phyloP scores from a whole-genome alignment of 1,140 invertebrate species.

The Mycetomoellerius zeteki region DNA sequence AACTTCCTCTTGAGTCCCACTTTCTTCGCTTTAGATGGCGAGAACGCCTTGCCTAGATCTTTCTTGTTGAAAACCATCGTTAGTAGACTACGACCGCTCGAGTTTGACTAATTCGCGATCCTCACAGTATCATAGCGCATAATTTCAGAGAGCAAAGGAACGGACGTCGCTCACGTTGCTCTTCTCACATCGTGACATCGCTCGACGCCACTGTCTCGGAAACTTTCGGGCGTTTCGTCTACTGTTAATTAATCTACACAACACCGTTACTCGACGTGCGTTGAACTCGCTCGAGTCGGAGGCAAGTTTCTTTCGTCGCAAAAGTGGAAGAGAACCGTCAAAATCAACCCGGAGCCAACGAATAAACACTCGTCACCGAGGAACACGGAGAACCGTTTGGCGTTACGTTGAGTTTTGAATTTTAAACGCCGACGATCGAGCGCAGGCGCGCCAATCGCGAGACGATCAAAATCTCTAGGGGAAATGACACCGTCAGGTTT shows the following conservation, averaged over 20 bases:
- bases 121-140: not conserved
- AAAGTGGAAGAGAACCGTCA: not conserved
- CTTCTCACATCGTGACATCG: not conserved
- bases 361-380: not conserved
- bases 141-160: not conserved
- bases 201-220: not conserved
- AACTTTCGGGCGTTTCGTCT: not conserved
- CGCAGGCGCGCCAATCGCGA: not conserved
- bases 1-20: slow-evolving; percentile 62
- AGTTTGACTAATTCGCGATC: not conserved
- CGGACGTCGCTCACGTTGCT: not conserved
- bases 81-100: not conserved
- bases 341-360: not conserved
- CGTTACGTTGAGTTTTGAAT: slow-evolving; percentile 29
- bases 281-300: not conserved
- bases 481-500: too few species aligned
- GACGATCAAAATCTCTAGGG: not conserved
- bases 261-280: not conserved
- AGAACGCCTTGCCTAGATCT: slow-evolving; percentile 79
- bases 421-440: slow-evolving; percentile 15
- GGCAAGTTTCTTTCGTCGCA: not conserved
- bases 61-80: slow-evolving; percentile 82
- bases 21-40: slow-evolving; percentile 77
- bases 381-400: slow-evolving; percentile 19
- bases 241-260: too few species aligned